Conservation (phyloP, 92 coral and sea anemone genomes). For the Zoanthus solanderi region DNA sequence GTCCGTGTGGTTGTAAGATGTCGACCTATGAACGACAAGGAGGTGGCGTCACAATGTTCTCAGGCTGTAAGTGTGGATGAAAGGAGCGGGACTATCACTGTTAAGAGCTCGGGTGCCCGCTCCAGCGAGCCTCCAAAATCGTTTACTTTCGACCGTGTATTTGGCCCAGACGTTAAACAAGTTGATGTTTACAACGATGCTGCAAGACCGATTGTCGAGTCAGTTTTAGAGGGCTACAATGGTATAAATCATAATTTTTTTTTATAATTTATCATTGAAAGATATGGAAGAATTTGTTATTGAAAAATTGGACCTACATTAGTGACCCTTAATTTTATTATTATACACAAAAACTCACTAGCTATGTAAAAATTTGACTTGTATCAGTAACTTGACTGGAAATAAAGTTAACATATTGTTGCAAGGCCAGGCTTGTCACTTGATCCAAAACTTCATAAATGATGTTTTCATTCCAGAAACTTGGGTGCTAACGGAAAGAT, state of each 20-base stretch:
- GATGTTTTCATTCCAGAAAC: no score
- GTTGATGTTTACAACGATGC: slow-evolving; percentile 98
- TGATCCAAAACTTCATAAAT: no score
- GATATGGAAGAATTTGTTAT: no score
- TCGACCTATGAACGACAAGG: slow-evolving; percentile 98
- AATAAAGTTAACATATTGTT: no score
- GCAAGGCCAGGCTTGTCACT: no score
- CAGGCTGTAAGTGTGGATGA: slow-evolving; percentile 90
- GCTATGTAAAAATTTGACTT: no score
- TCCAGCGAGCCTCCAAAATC: slow-evolving; percentile 88
- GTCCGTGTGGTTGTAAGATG: slow-evolving; percentile 99
- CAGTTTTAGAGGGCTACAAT: slow-evolving; percentile 95
- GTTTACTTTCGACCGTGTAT: slow-evolving; percentile 97
- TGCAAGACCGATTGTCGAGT: slow-evolving; percentile 94
- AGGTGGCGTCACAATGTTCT: slow-evolving; percentile 76
- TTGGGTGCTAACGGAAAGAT: no score
- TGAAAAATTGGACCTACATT: no score
- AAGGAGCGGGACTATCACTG: slow-evolving; percentile 85
- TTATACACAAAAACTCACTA: no score
- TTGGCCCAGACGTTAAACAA: slow-evolving; percentile 88
- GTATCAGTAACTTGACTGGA: no score
- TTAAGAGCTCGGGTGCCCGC: slow-evolving; percentile 75
- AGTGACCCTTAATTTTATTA: no score
- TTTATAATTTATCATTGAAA: background rate
- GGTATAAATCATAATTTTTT: slow-evolving; percentile 53